Percentiles rank a stretch among this genome's conserved stretches.
phyloP scores from a whole-genome alignment of 1,140 invertebrate species.

The Aphaenogaster rudis region DNA sequence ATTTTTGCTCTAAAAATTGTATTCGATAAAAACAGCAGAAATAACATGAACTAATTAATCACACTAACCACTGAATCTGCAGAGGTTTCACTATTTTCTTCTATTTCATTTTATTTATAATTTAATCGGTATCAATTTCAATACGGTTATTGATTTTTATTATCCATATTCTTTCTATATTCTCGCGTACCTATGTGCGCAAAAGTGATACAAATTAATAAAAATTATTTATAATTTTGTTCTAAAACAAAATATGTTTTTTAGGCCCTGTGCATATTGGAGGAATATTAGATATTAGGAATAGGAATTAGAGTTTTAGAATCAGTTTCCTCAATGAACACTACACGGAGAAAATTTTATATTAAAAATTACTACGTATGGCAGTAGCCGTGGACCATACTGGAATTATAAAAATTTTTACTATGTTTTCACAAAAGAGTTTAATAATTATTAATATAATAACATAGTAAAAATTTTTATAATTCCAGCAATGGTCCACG shows the following conservation, averaged over 20 bases:
- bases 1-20: constrained; percentile 33
- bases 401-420: too few species aligned
- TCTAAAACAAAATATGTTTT: background rate
- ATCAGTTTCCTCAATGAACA: too few species aligned
- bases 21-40: constrained; percentile 23
- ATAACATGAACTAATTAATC: constrained; percentile 42
- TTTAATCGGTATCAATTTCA: constrained; percentile 1
- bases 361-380: too few species aligned
- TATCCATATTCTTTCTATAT: background rate
- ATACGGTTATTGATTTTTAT: constrained; percentile 33
- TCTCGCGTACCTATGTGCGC: background rate
- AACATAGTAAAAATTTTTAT: too few species aligned
- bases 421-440: too few species aligned
- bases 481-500: too few species aligned
- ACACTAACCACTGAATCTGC: background rate
- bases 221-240: background rate
- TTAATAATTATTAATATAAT: too few species aligned
- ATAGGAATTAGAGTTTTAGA: too few species aligned
- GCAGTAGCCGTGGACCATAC: too few species aligned
- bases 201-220: background rate
- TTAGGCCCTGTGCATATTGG: too few species aligned
- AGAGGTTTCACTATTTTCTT: background rate
- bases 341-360: too few species aligned
- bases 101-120: constrained; percentile 17
- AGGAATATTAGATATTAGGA: too few species aligned